Evolutionary conservation across 1,140 invertebrate genomes (phyloP).

Genomic region (Apis mellifera): Amel_HAv3.1 CM009933.2:12757001-12757500

Average conservation of each 20-base stretch:
- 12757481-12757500: background rate
- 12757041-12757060: background rate
- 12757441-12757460: constrained; percentile 10
- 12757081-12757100: background rate
- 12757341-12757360: constrained; percentile 10
- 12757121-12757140: background rate
- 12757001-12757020: background rate
- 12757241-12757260: background rate
- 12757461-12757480: background rate
- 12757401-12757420: constrained; percentile 5
- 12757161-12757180: background rate
- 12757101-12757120: no score
- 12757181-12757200: background rate
- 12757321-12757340: constrained; percentile 23
- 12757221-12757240: constrained; percentile 1
- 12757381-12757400: constrained; percentile 23
- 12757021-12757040: background rate
- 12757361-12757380: constrained; percentile 35
- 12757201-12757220: background rate
- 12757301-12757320: constrained; percentile 50
- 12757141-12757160: background rate
- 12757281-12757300: background rate
- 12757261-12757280: constrained; percentile 45
- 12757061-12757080: background rate
- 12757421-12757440: background rate